A percentile compares a stretch with the other conserved stretches of the same genome.
Evolutionary conservation across 2,888 invertebrate genomes (phyloP).

Genomic region (Drosophila histrio): DNA sequence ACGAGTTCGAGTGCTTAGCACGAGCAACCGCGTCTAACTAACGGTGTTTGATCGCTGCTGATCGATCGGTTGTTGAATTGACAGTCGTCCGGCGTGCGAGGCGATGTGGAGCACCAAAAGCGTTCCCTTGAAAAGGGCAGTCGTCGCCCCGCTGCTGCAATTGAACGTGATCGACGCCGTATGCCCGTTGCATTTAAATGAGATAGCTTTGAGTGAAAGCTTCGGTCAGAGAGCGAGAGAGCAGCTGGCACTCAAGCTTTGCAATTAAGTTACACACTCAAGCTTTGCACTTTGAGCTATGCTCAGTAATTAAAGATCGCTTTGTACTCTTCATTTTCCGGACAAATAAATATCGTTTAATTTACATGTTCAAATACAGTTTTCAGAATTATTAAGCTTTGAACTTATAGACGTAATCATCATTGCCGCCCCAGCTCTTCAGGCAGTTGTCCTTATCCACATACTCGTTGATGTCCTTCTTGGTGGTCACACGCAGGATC

Average conservation of each 20-base stretch:
- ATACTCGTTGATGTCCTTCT: conserved; percentile 89
- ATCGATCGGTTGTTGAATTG: conserved; percentile 18
- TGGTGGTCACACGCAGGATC: conserved; percentile 92
- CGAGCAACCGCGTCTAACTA: conserved; percentile 55
- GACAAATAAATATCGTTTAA: conserved; percentile 54
- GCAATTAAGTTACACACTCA: conserved; percentile 5
- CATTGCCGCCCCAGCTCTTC: conserved; percentile 91
- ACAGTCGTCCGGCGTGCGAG: conserved; percentile 45
- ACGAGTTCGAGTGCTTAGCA: conserved; percentile 35
- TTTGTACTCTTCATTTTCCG: background rate
- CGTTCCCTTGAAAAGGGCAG: conserved; percentile 51
- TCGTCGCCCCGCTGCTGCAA: conserved; percentile 42
- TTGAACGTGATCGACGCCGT: conserved; percentile 59
- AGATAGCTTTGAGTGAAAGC: conserved; percentile 28
- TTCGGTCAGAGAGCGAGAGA: background rate
- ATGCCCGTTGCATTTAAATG: conserved; percentile 61
- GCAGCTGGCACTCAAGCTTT: conserved; percentile 19
- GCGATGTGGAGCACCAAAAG: conserved; percentile 65
- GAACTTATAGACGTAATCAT: conserved; percentile 90
- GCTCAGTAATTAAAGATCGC: background rate
- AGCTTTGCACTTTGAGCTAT: conserved; percentile 14
- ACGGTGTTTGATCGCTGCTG: conserved; percentile 51
- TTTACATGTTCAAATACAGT: conserved; percentile 45
- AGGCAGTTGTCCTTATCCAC: conserved; percentile 91
- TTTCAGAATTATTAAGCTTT: conserved; percentile 24